Evolutionary conservation across 2,888 invertebrate species (phyloP).

Genomic region (Apamea sordens): DNA sequence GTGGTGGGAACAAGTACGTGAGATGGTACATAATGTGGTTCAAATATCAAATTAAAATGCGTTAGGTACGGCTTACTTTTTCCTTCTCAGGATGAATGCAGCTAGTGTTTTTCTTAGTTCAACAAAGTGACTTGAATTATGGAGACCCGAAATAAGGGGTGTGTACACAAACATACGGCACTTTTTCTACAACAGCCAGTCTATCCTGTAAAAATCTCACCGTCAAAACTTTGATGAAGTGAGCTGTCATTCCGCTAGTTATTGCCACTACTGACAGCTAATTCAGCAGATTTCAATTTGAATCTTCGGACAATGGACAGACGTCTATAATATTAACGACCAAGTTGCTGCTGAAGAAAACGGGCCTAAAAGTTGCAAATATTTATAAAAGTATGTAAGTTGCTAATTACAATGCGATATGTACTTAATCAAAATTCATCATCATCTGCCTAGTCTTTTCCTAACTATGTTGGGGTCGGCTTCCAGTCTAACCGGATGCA

Average conservation of each 20-base stretch:
- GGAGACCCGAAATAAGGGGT: background rate
- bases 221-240: background rate
- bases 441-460: no score
- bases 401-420: constrained; percentile 23
- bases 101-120: constrained; percentile 19
- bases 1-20: constrained; percentile 72
- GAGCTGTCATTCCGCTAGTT: background rate
- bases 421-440: no score
- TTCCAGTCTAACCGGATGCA: no score
- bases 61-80: constrained; percentile 43
- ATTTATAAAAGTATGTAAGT: no score
- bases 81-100: background rate
- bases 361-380: background rate
- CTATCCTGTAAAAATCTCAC: background rate
- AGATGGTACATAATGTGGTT: constrained; percentile 37
- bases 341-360: background rate
- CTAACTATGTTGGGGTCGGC: no score
- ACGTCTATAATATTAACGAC: background rate
- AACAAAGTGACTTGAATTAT: background rate
- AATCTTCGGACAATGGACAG: background rate
- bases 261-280: background rate
- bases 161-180: no score
- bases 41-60: constrained; percentile 54
- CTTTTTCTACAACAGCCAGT: background rate
- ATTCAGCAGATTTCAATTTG: background rate